A percentile compares a stretch with the other conserved stretches of the same genome.
phyloP scores from a whole-genome alignment of 2,113 vertebrate species.

The Cinclus mexicanus region DNA sequence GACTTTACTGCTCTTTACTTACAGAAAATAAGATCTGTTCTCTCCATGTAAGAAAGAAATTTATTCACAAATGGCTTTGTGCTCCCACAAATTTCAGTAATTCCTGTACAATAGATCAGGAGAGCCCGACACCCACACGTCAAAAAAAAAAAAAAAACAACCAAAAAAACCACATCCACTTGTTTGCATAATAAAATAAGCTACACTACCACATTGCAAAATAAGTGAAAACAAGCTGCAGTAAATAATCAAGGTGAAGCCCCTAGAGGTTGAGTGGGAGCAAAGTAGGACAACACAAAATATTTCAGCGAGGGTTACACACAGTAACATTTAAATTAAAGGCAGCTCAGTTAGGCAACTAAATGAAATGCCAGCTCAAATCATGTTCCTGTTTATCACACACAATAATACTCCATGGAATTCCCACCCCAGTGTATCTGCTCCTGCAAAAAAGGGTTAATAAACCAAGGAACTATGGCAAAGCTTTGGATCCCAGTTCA shows the following conservation, averaged over 20 bases:
- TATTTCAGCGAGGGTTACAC: not conserved
- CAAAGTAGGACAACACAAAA: not conserved
- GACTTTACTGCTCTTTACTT: slow-evolving; percentile 24
- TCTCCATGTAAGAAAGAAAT: not conserved
- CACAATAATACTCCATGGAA: not conserved
- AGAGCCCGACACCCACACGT: not conserved
- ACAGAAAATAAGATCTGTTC: not conserved
- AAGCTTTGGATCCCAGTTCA: not conserved
- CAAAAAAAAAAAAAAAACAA: not conserved
- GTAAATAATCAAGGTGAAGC: not conserved
- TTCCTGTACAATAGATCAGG: not conserved
- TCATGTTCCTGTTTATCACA: not conserved
- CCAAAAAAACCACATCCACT: not conserved
- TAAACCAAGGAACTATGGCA: not conserved
- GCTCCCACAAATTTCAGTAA: slow-evolving; percentile 48
- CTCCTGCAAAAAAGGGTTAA: not conserved
- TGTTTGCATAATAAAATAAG: not conserved
- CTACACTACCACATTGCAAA: not conserved
- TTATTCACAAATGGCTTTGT: slow-evolving; percentile 11
- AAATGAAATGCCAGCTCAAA: slow-evolving; percentile 1
- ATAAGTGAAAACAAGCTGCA: not conserved
- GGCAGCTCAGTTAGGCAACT: not conserved
- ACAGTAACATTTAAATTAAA: not conserved
- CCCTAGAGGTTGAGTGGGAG: not conserved
- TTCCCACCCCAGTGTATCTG: not conserved